Conservation (phyloP, 1,140 invertebrate species). For the Pseudomyrmex pallidus region DNA sequence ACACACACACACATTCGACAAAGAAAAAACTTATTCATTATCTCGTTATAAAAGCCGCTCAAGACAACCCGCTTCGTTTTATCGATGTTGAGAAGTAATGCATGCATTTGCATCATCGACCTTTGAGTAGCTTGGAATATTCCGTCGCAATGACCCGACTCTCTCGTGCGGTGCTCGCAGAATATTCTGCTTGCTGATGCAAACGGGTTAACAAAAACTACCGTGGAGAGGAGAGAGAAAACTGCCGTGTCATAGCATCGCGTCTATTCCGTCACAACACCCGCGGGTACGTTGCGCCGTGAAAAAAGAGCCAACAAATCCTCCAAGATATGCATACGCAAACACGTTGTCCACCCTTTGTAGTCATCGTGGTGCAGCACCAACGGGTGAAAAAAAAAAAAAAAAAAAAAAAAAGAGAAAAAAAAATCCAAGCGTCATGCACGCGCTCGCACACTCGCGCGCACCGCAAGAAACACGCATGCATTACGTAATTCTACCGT, state of each 20-base stretch:
- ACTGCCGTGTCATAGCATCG: constrained; percentile 54
- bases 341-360: constrained; percentile 58
- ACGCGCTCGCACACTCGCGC: constrained; percentile 25
- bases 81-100: constrained; percentile 22
- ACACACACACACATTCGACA: background rate
- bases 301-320: constrained; percentile 59
- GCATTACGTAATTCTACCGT: constrained; percentile 62
- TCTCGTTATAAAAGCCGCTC: constrained; percentile 8
- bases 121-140: constrained; percentile 49
- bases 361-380: constrained; percentile 25
- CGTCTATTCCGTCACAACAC: constrained; percentile 54
- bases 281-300: constrained; percentile 42
- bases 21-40: constrained; percentile 31
- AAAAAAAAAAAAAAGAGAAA: background rate
- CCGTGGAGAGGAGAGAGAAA: background rate
- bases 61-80: constrained; percentile 12
- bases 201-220: constrained; percentile 57
- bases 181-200: constrained; percentile 52
- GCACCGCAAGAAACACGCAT: constrained; percentile 40
- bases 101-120: constrained; percentile 56
- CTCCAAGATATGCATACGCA: constrained; percentile 56
- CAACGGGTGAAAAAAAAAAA: too few relatives aligned
- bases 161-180: constrained; percentile 7
- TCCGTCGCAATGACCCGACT: constrained; percentile 39
- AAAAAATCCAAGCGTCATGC: constrained; percentile 15